These are phyloP conservation scores for Propithecus coquereli DNA, from an alignment of 2,113 vertebrate genomes.

Conservation along the genomic window DNA sequence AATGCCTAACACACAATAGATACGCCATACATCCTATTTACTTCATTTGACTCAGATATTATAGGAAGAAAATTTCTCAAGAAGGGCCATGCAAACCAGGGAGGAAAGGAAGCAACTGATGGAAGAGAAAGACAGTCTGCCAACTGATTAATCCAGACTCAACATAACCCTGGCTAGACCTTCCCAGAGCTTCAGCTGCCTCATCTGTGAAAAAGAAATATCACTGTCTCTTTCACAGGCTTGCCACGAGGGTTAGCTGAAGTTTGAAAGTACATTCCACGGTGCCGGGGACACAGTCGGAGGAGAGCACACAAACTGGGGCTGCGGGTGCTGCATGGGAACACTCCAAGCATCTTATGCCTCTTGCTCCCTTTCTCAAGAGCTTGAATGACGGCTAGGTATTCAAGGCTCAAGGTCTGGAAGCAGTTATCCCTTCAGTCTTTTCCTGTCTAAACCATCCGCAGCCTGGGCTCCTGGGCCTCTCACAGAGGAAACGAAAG, in stretches of 20 bases:
- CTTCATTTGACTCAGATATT: background rate
- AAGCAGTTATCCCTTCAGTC: constrained; percentile 53
- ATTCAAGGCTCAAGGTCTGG: constrained; percentile 26
- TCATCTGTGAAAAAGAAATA: background rate
- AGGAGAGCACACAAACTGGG: background rate
- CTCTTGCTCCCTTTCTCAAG: background rate
- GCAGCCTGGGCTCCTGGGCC: background rate
- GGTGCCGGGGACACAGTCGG: background rate
- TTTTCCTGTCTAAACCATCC: constrained; percentile 35
- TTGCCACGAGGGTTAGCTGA: background rate
- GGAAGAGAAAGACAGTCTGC: background rate
- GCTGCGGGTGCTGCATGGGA: rapidly evolving
- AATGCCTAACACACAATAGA: background rate
- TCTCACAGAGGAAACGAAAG: constrained; percentile 19
- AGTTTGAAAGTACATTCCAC: background rate
- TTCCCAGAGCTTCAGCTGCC: background rate
- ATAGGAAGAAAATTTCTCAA: background rate
- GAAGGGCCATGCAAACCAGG: background rate
- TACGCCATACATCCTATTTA: background rate
- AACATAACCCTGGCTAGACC: background rate
- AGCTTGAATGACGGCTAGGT: background rate
- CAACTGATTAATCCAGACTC: background rate
- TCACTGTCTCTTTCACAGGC: background rate
- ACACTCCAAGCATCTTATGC: background rate
- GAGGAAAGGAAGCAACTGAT: background rate